Evolutionary conservation across 2,113 vertebrate genomes (phyloP).

Genomic region (Tor tambroides): DNA sequence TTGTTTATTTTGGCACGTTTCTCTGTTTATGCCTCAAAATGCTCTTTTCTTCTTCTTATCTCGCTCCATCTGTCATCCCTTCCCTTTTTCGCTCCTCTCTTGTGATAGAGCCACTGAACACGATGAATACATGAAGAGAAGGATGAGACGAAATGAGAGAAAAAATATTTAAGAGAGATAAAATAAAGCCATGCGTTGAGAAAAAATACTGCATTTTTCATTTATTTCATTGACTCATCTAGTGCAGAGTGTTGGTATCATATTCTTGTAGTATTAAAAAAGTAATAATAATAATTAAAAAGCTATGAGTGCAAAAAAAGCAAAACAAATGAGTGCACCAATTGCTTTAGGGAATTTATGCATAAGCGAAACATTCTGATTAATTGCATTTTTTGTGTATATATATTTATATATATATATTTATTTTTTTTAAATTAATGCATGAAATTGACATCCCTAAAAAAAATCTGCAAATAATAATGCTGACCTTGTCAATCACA

Average conservation of each 20-base stretch:
- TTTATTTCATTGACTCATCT: not conserved
- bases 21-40: not conserved
- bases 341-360: no score
- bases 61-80: slow-evolving; percentile 63
- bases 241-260: not conserved
- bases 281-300: not conserved
- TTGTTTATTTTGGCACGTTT: not conserved
- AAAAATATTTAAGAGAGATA: slow-evolving; percentile 58
- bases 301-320: not conserved
- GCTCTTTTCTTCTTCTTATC: not conserved
- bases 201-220: slow-evolving; percentile 46
- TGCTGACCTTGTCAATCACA: not conserved
- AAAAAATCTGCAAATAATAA: not conserved
- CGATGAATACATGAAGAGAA: slow-evolving; percentile 59
- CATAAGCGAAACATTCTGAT: no score
- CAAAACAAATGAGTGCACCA: not conserved
- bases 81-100: slow-evolving; percentile 42
- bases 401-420: no score
- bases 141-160: slow-evolving; percentile 57
- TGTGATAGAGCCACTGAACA: slow-evolving; percentile 63
- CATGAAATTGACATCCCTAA: not conserved
- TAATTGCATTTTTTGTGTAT: not conserved
- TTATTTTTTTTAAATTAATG: no score
- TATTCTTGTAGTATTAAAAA: not conserved
- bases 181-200: slow-evolving; percentile 68